phyloP scores from a whole-genome alignment of 2,113 vertebrate species.

The Butorides virescens region DNA sequence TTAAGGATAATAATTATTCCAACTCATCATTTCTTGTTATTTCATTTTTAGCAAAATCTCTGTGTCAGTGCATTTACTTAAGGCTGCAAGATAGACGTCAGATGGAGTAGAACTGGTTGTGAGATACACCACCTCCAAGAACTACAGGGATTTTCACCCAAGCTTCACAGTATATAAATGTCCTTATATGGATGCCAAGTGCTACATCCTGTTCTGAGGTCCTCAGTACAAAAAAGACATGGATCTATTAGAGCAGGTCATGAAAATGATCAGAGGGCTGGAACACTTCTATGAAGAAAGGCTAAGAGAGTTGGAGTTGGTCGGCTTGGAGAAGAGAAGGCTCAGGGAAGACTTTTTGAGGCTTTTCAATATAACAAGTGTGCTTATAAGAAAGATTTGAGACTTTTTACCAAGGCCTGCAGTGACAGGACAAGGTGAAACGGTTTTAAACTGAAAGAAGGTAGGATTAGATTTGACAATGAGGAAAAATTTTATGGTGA shows the following conservation, averaged over 20 bases:
- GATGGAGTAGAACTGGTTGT: neutral
- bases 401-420: rapidly evolving
- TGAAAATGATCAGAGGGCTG: neutral
- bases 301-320: neutral
- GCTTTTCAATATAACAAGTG: neutral
- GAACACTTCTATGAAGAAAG: rapidly evolving
- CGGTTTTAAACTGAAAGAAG: neutral
- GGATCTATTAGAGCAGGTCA: neutral
- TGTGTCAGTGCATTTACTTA: neutral
- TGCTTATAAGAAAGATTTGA: neutral
- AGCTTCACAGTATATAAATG: neutral
- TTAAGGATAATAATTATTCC: neutral
- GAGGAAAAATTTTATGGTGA: rapidly evolving
- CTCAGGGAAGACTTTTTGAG: rapidly evolving
- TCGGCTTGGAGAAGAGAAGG: neutral
- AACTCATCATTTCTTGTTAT: neutral
- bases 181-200: neutral
- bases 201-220: neutral
- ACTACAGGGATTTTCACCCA: neutral
- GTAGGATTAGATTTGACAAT: neutral
- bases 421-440: neutral
- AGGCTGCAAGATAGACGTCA: neutral
- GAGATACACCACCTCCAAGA: neutral
- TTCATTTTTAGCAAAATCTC: neutral
- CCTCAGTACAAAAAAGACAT: neutral